Evolutionary conservation across 2,888 invertebrate genomes (phyloP).

Genomic region (Gerris lacustris): DNA sequence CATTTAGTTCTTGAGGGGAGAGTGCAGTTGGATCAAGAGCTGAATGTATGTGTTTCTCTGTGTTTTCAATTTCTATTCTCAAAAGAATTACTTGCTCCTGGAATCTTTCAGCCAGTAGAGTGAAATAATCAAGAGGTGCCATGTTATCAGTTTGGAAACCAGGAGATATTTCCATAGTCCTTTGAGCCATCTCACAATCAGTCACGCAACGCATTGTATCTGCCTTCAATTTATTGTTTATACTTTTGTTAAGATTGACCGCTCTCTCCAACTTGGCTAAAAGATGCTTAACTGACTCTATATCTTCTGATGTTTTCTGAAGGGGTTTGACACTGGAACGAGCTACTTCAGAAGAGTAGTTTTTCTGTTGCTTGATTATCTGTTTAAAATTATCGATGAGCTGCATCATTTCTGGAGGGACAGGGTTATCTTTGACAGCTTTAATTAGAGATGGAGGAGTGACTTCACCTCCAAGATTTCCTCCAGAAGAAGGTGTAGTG

Average conservation of each 20-base stretch:
- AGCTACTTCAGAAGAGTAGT: constrained; percentile 67
- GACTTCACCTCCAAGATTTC: constrained; percentile 17
- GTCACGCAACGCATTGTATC: constrained; percentile 53
- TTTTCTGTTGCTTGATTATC: constrained; percentile 75
- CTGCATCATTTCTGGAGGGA: constrained; percentile 36
- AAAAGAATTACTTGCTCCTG: constrained; percentile 56
- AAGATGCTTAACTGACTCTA: constrained; percentile 46
- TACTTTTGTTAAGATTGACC: constrained; percentile 47
- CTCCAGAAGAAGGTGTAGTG: constrained; percentile 14
- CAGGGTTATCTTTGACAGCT: constrained; percentile 47
- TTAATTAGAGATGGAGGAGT: not conserved
- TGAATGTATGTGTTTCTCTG: constrained; percentile 58
- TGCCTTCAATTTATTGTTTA: constrained; percentile 52
- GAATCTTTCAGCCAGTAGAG: constrained; percentile 53
- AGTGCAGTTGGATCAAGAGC: constrained; percentile 50
- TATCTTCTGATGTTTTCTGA: constrained; percentile 50
- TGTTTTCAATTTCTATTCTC: constrained; percentile 56
- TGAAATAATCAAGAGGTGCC: constrained; percentile 57
- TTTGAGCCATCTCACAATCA: constrained; percentile 62
- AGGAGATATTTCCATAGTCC: constrained; percentile 62
- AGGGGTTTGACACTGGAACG: constrained; percentile 53
- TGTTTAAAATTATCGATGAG: constrained; percentile 69
- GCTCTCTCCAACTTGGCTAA: constrained; percentile 50
- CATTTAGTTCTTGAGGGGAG: constrained; percentile 61
- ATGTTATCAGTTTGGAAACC: constrained; percentile 64